Evolutionary conservation across 2,888 invertebrate genomes (phyloP).

Genomic region (Temnothorax rugatulus): DNA sequence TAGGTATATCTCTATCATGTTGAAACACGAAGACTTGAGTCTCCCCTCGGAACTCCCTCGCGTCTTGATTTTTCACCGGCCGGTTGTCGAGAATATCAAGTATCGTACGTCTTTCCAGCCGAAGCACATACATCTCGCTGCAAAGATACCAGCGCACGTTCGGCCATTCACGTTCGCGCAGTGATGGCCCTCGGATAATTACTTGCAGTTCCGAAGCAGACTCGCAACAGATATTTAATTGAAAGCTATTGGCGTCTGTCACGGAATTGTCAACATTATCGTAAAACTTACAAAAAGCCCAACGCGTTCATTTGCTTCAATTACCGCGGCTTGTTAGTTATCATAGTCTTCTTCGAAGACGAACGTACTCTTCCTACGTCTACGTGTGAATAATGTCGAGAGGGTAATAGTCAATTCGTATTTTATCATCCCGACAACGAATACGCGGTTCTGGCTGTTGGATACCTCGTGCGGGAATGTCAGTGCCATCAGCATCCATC

Average conservation of each 20-base stretch:
- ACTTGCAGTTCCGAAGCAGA: conserved; percentile 7
- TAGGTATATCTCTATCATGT: conserved; percentile 19
- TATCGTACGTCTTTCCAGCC: conserved; percentile 13
- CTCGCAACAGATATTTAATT: conserved; percentile 9
- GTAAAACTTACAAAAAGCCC: neutral
- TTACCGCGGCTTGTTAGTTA: conserved; percentile 3
- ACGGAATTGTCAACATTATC: neutral
- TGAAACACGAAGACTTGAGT: neutral
- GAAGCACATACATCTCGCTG: neutral
- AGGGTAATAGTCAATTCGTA: neutral
- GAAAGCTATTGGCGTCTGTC: conserved; percentile 9
- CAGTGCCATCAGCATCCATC: conserved; percentile 28
- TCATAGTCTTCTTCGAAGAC: neutral
- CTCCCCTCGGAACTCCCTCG: conserved; percentile 10
- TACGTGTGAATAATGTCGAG: neutral
- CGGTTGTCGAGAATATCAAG: conserved; percentile 41
- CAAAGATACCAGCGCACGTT: neutral
- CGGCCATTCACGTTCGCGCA: neutral
- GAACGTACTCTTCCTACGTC: too few species aligned
- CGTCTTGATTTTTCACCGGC: conserved; percentile 37
- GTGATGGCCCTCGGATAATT: conserved; percentile 24
- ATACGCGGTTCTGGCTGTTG: neutral
- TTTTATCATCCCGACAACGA: neutral
- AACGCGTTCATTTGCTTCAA: neutral
- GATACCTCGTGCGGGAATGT: conserved; percentile 1